A percentile compares a stretch with the other conserved stretches of the same genome.
Evolutionary conservation across 2,797 vertebrate species (phyloP).

Genomic region (Chelon labrosus): DNA sequence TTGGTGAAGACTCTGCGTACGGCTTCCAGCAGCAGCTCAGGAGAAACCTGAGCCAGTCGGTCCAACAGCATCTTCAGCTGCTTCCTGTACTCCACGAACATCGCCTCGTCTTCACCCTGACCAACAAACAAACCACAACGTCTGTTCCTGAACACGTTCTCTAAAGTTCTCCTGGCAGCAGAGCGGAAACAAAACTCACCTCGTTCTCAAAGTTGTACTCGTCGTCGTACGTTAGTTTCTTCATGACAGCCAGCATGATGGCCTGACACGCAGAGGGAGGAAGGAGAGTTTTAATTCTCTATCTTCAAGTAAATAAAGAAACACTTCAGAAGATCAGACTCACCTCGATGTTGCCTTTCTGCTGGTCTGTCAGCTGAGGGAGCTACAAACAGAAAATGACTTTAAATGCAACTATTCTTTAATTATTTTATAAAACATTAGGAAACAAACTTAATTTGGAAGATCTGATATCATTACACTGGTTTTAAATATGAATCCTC

Average conservation of each 20-base stretch:
- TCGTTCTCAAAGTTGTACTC: constrained; percentile 99
- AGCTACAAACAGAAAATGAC: constrained; percentile 81
- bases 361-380: constrained; percentile 91
- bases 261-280: constrained; percentile 77
- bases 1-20: constrained; percentile 92
- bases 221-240: constrained; percentile 98
- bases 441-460: too few relatives aligned
- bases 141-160: background rate
- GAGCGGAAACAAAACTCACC: constrained; percentile 76
- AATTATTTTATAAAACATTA: background rate
- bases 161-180: too few relatives aligned
- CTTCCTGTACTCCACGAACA: constrained; percentile 99
- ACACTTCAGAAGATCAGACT: constrained; percentile 25
- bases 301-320: too few relatives aligned
- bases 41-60: constrained; percentile 96
- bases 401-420: background rate
- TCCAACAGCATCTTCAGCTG: constrained; percentile 97
- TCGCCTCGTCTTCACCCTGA: constrained; percentile 99
- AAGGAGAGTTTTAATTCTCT: too few relatives aligned
- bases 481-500: too few relatives aligned
- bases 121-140: too few relatives aligned
- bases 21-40: constrained; percentile 93
- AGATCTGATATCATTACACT: too few relatives aligned
- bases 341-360: constrained; percentile 95
- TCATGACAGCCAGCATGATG: constrained; percentile 97